Evolutionary conservation across 2,113 vertebrate genomes (phyloP), one percentile per base, ranked within the genome.

Genomic region (Rhinopomastus cyanomelas): DNA sequence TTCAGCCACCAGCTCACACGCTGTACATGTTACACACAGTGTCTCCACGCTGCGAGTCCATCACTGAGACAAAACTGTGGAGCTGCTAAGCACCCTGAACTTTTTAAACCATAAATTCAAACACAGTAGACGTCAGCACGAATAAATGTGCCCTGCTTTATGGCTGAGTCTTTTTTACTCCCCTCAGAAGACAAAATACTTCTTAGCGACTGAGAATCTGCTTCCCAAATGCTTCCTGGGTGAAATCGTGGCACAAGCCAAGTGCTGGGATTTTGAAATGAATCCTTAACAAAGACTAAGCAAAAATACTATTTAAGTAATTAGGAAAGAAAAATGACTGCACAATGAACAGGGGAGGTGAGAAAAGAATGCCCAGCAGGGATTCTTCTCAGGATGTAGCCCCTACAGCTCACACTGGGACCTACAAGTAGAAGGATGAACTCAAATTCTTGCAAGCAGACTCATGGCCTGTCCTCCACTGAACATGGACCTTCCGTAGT

Each of bases 1-100:
- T 89, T 81, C 87, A 92, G 81, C 81, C 64, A 51, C 68, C 81
- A 88, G 22, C 46, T 87, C 22, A 26, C 67, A 73, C 23, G 86
- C 67, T 81, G 56, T 48, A 71, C 49, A 67, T 44, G 61, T 27
- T 46, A 42, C 37, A 27, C 32, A 65, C 36, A 72, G 36, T 59
- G 66, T 48, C 57, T 55, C 64, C 85, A 69, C 59, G 34, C 18
- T 68, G 17, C 37, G 46, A 69, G 55, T 82, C 85, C 16, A 59
- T n/a, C 53, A 79, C 20, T 25, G 37, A 65, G 34, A 46, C 16
- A 81, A 87, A 92, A 37, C 39, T 64, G 65, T n/a, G 37, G 46
- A 72, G 30, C 22, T 78, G n/a, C 51, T 75, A 77, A 79, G 21
- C 16, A 90, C 8, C 5, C 4, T 22, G 18, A 69, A 71, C 2